phyloP scores from a whole-genome alignment of 2,888 invertebrate species.

The Protophormia terraenovae region DNA sequence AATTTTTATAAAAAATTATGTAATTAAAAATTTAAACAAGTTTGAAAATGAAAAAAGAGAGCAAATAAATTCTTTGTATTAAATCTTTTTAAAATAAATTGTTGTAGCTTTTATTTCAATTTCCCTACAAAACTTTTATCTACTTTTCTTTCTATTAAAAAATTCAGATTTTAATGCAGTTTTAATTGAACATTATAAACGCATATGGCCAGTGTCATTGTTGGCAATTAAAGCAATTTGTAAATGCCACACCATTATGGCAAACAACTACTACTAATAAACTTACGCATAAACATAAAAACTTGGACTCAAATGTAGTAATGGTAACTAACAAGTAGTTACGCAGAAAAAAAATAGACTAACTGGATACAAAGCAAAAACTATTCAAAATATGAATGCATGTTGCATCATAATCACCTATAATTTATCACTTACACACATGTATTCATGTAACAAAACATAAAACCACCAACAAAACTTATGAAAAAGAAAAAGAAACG shows the following conservation, averaged over 20 bases:
- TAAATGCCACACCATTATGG: conserved; percentile 51
- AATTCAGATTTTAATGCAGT: background rate
- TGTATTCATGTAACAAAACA: background rate
- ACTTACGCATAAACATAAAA: conserved; percentile 1
- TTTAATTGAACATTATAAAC: conserved; percentile 5
- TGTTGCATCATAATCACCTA: conserved; percentile 50
- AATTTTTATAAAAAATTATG: background rate
- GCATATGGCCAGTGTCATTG: conserved; percentile 46
- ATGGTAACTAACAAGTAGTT: background rate
- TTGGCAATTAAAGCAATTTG: conserved; percentile 50
- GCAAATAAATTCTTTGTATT: background rate
- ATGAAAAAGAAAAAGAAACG: background rate
- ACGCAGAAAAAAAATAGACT: background rate
- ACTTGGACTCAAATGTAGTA: background rate
- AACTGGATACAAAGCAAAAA: background rate
- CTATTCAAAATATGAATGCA: conserved; percentile 25
- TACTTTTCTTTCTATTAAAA: background rate
- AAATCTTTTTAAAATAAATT: background rate
- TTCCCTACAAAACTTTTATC: background rate
- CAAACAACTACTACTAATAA: background rate
- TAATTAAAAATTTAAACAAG: background rate
- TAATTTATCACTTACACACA: conserved; percentile 55
- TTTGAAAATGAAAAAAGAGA: background rate
- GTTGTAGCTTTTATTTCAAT: too few species aligned
- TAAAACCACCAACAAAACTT: background rate